A percentile compares a stretch with the other conserved stretches of the same genome.
Evolutionary conservation across 1,140 invertebrate species (phyloP).

Genomic region (Mizuhopecten yessoensis): DNA sequence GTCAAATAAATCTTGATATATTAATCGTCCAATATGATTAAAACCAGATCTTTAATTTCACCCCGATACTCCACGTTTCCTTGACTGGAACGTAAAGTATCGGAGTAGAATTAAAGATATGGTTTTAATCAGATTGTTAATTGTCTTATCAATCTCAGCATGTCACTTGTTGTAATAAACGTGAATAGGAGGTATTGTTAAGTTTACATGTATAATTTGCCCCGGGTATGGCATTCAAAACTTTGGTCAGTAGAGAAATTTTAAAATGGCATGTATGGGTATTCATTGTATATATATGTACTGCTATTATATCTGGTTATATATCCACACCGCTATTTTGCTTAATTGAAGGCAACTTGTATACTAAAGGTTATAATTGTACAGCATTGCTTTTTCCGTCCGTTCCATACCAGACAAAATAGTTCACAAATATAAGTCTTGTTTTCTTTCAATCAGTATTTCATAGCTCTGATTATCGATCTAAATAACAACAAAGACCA

Average conservation of each 20-base stretch:
- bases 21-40: too few relatives aligned
- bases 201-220: too few relatives aligned
- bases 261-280: neutral
- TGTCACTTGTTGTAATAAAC: too few relatives aligned
- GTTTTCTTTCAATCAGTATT: neutral
- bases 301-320: neutral
- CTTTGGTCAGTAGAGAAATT: neutral
- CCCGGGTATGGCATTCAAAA: too few relatives aligned
- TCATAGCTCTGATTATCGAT: neutral
- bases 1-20: too few relatives aligned
- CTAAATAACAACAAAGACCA: neutral
- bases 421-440: neutral
- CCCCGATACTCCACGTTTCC: too few relatives aligned
- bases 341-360: neutral
- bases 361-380: neutral
- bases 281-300: neutral
- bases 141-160: too few relatives aligned
- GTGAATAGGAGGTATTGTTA: too few relatives aligned
- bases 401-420: neutral
- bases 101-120: too few relatives aligned
- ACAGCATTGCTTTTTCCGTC: slow-evolving; percentile 12
- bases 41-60: too few relatives aligned
- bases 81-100: too few relatives aligned
- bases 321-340: neutral
- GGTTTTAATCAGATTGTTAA: too few relatives aligned